A percentile compares a stretch with the other conserved stretches of the same genome.
Evolutionary conservation across 2,888 invertebrate species (phyloP).

Genomic region (Drosophila mettleri): DNA sequence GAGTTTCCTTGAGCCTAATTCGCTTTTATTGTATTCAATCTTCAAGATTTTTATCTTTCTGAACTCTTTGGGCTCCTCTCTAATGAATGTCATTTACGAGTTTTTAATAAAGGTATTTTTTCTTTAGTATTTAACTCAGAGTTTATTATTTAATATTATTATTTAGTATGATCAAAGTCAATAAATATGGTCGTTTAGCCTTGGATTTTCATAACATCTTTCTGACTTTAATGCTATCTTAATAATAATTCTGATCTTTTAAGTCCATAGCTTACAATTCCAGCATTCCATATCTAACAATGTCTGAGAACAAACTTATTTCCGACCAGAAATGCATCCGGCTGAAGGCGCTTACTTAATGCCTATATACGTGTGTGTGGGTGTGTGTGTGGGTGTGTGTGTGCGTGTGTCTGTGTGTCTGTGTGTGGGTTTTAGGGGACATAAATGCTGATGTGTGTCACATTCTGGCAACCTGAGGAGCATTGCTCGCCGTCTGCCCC

Average conservation of each 20-base stretch:
- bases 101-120: no score
- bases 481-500: slow-evolving; percentile 39
- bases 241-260: background rate
- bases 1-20: background rate
- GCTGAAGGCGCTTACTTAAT: slow-evolving; percentile 7
- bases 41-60: no score
- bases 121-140: background rate
- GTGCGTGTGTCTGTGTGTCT: slow-evolving; percentile 4
- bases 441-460: slow-evolving; percentile 75
- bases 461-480: slow-evolving; percentile 54
- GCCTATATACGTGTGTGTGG: slow-evolving; percentile 6
- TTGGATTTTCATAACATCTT: background rate
- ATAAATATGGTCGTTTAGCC: background rate
- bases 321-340: slow-evolving; percentile 35
- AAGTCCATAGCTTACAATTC: background rate
- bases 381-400: slow-evolving; percentile 4
- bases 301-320: slow-evolving; percentile 2
- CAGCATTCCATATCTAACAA: no score
- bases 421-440: slow-evolving; percentile 6
- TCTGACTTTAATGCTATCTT: background rate
- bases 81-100: background rate
- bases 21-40: background rate
- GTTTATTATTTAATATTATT: background rate
- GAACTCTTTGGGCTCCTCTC: background rate
- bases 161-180: background rate